Base-by-base conservation (phyloP, 2,113 vertebrate genomes). In the Oncorhynchus tshawytscha region DNA sequence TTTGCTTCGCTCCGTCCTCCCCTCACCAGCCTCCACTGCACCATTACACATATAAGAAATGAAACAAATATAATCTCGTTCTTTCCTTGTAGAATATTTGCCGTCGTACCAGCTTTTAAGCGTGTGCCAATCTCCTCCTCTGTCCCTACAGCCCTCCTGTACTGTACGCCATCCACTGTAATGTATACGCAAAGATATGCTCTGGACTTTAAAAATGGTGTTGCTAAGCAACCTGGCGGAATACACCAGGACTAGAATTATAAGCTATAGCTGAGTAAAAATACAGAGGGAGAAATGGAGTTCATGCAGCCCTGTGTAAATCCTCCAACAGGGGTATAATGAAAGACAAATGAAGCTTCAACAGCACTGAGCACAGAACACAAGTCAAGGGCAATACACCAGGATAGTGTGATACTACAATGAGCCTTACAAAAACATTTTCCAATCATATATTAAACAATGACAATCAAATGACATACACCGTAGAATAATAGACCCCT, bases 211-310 rank as follows among this genome's bases (percentile, higher is more conserved):
- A 70, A 73, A 74, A 76, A 81, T 68, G 71, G 70, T 68, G 85
- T 84, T 84, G 85, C 82, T 82, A 80, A 73, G 85, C 85, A 86
- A 86, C 85, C 67, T 71, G 60, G 62, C 80, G 68, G 85, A 78
- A 84, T 81, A 80, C 75, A 84, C 85, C 76, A 82, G 75, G 73
- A 82, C 84, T 82, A 86, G 82, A 78, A 73, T 80, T 82, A 74
- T 80, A 76, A 84, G 82, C 78, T 78, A 80, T 45, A 45, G 39
- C 39, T 80, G 79, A 73, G 77, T 57, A 67, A n/a, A 66, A 31
- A 34, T n/a, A 45, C 67, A 66, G 69, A 72, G 27, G 64, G 71
- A 71, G 66, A 45, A 59, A 60, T 29, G 45, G 54, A 72, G 25
- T 76, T 77, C 16, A 59, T 75, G 24, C 49, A 64, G 16, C 39